These are phyloP conservation scores for Cyrtorhinus lividipennis DNA, from an alignment of 1,140 invertebrate species.

Conservation along the genomic window DNA sequence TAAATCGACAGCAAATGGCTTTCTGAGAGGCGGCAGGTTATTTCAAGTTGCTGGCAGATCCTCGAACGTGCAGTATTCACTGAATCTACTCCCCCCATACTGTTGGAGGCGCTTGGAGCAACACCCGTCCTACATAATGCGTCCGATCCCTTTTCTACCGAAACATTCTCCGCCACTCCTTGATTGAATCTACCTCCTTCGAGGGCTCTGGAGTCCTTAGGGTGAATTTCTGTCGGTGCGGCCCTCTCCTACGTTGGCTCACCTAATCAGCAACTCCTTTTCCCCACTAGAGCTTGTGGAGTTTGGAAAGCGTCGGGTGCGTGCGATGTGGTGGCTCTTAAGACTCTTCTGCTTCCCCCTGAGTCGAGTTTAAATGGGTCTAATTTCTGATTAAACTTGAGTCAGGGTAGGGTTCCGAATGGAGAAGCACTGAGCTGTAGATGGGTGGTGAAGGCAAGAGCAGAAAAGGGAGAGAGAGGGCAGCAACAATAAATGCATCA, in stretches of 20 bases:
- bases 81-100: too few relatives aligned
- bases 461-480: too few relatives aligned
- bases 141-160: not conserved
- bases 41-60: too few relatives aligned
- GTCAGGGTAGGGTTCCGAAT: not conserved
- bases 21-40: too few relatives aligned
- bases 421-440: too few relatives aligned
- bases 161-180: not conserved
- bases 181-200: not conserved
- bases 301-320: not conserved
- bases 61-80: too few relatives aligned
- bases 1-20: too few relatives aligned
- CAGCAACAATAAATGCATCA: too few relatives aligned
- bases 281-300: not conserved
- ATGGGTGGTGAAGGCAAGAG: too few relatives aligned
- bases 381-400: conserved; percentile 7
- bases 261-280: not conserved
- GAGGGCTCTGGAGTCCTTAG: not conserved
- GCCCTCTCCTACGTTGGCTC: not conserved
- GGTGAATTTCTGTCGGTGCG: not conserved
- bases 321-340: not conserved
- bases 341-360: not conserved
- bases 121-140: not conserved
- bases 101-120: too few relatives aligned
- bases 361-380: conserved; percentile 5